Conservation (phyloP, 2,797 vertebrate genomes). For the Chloroceryle amazona region DNA sequence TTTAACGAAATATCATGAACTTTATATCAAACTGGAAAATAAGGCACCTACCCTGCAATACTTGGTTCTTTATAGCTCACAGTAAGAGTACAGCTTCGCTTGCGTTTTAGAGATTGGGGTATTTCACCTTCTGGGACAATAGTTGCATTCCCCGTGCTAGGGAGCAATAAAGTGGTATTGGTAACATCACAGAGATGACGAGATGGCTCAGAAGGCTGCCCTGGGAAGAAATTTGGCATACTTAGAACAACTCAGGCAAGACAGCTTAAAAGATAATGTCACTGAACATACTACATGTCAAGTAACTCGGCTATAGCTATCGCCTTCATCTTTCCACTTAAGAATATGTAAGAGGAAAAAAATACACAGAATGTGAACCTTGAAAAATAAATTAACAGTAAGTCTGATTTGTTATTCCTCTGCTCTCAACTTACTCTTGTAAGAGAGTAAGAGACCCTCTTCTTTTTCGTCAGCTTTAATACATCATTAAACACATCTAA, state of each 20-base stretch:
- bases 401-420: neutral
- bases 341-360: neutral
- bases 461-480: neutral
- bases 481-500: neutral
- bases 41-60: conserved; percentile 79
- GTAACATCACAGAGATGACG: conserved; percentile 90
- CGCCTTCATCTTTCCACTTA: neutral
- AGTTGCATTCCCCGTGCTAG: neutral
- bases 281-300: neutral
- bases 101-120: conserved; percentile 69
- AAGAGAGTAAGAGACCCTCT: no score
- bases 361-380: neutral
- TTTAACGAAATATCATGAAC: neutral
- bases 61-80: conserved; percentile 92
- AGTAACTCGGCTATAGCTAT: neutral
- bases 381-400: neutral
- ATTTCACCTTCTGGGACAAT: conserved; percentile 23
- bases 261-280: neutral
- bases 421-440: no score
- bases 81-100: conserved; percentile 84
- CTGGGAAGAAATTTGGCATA: conserved; percentile 61
- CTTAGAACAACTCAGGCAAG: neutral
- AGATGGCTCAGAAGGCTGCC: conserved; percentile 17
- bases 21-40: neutral
- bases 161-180: conserved; percentile 81